A percentile compares a stretch with the other conserved stretches of the same genome.
Conservation (phyloP, 2,888 invertebrate genomes). For the Tiliacea citrago region DNA sequence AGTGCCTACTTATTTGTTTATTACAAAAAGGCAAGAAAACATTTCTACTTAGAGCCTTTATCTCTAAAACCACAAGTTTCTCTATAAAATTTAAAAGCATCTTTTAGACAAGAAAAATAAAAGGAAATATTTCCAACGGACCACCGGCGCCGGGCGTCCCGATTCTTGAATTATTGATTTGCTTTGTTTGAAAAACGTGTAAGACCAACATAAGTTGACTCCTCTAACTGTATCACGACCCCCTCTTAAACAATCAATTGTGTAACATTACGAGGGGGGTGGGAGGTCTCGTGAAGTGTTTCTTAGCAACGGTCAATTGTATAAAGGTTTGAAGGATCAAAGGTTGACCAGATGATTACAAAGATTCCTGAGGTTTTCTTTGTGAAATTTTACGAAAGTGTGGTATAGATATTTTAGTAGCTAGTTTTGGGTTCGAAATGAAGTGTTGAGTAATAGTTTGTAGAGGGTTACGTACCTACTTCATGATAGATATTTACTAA, state of each 20-base stretch:
- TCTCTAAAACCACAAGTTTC: conserved; percentile 59
- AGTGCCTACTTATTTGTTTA: conserved; percentile 21
- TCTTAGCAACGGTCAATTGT: conserved; percentile 69
- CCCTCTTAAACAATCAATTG: conserved; percentile 59
- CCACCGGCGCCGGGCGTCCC: conserved; percentile 56
- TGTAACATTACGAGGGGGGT: conserved; percentile 56
- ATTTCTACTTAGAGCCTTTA: conserved; percentile 57
- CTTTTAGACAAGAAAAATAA: conserved; percentile 62
- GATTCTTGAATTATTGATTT: conserved; percentile 78
- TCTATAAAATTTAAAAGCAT: conserved; percentile 65
- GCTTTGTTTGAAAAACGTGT: conserved; percentile 74
- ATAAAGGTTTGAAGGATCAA: conserved; percentile 69
- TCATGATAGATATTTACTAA: conserved; percentile 18
- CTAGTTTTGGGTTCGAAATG: conserved; percentile 27
- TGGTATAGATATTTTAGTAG: background rate
- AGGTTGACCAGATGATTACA: conserved; percentile 72
- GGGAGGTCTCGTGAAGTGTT: conserved; percentile 66
- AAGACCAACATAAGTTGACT: conserved; percentile 67
- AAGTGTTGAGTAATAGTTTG: conserved; percentile 15
- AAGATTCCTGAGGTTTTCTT: conserved; percentile 67
- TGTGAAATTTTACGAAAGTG: conserved; percentile 47
- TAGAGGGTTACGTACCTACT: background rate
- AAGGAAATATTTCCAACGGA: conserved; percentile 59
- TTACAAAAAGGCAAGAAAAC: conserved; percentile 38
- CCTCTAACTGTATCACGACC: conserved; percentile 50